Percentiles rank a stretch among this genome's conserved stretches.
Evolutionary conservation across 2,797 vertebrate species (phyloP).

Genomic region (Eidolon dupreanum): DNA sequence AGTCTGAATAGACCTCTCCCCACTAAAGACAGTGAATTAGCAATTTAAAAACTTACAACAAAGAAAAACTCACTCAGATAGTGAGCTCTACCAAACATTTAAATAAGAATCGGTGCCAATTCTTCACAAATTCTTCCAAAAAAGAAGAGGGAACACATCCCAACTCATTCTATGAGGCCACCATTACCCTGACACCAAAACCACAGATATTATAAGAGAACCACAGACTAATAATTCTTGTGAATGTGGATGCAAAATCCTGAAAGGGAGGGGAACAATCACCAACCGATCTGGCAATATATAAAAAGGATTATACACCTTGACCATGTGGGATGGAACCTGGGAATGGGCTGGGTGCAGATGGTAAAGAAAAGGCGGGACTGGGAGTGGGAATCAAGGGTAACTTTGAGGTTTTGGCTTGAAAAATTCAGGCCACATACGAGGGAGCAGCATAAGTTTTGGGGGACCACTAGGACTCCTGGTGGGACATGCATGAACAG

Average conservation of each 20-base stretch:
- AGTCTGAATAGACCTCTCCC: neutral
- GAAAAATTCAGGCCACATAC: neutral
- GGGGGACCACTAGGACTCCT: neutral
- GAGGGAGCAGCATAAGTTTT: neutral
- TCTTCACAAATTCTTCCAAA: neutral
- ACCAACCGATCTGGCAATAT: neutral
- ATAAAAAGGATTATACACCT: neutral
- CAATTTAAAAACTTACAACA: neutral
- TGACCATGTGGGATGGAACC: neutral
- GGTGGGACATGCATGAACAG: neutral
- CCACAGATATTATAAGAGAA: neutral
- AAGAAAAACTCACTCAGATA: neutral
- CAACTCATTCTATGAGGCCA: neutral
- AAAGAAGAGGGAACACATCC: neutral
- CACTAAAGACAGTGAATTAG: neutral
- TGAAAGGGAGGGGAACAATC: neutral
- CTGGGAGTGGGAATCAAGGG: neutral
- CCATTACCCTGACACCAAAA: neutral
- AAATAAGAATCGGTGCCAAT: neutral
- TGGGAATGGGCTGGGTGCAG: neutral
- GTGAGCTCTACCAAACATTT: neutral
- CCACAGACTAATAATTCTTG: neutral
- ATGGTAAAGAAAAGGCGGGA: neutral
- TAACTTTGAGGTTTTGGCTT: neutral
- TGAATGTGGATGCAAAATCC: neutral